A percentile compares a stretch with the other conserved stretches of the same genome.
These are phyloP conservation scores for Eretmochelys imbricata DNA, from an alignment of 2,113 vertebrate genomes.

Conservation along the genomic window DNA sequence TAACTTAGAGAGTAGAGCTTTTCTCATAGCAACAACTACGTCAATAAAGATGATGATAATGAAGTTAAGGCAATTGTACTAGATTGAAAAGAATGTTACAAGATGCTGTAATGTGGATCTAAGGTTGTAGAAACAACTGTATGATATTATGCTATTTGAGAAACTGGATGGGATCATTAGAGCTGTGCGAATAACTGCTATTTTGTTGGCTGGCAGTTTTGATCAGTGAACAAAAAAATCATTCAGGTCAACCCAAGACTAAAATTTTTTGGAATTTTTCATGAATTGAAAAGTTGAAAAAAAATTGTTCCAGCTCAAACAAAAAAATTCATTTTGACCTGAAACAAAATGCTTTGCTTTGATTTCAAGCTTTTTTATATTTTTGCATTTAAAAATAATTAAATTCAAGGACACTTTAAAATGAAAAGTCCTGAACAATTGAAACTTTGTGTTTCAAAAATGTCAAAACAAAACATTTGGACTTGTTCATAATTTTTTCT, in stretches of 20 bases:
- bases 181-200: background rate
- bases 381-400: background rate
- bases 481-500: background rate
- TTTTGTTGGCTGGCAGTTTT: background rate
- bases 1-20: background rate
- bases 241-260: background rate
- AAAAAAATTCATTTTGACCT: background rate
- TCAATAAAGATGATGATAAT: background rate
- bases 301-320: background rate
- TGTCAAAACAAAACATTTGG: background rate
- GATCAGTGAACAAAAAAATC: background rate
- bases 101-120: fast-evolving
- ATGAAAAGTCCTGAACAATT: background rate
- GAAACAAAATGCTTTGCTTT: background rate
- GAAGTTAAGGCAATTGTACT: background rate
- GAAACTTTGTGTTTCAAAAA: background rate
- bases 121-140: background rate
- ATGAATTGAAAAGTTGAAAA: background rate
- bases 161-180: background rate
- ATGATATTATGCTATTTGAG: fast-evolving
- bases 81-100: background rate
- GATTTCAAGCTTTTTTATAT: background rate
- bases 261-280: background rate
- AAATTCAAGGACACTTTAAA: background rate
- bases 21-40: background rate